phyloP scores from a whole-genome alignment of 64 coral and sea anemone genomes.

The Montipora capricornis region DNA sequence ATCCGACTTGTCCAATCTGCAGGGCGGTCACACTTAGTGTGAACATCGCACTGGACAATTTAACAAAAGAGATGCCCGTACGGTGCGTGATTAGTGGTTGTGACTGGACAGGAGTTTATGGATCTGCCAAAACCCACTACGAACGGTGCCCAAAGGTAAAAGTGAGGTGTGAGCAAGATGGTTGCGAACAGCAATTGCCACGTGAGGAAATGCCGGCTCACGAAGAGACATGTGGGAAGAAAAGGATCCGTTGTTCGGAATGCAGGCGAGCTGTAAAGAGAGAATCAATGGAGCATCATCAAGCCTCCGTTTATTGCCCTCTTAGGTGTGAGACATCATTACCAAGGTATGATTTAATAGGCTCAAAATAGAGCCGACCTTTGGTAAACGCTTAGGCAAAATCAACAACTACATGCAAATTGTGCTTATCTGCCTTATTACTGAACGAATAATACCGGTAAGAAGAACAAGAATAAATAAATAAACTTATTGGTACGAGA shows the following conservation, averaged over 20 bases:
- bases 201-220: neutral
- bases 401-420: neutral
- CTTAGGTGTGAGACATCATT: neutral
- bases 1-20: neutral
- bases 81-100: neutral
- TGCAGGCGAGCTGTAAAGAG: too few species aligned
- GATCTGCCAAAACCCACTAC: neutral
- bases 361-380: neutral
- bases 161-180: neutral
- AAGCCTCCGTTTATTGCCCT: neutral
- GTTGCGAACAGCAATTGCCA: neutral
- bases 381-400: neutral
- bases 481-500: neutral
- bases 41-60: neutral
- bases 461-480: neutral
- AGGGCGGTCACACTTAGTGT: neutral
- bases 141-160: neutral
- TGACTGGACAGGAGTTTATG: neutral
- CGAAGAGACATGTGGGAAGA: neutral
- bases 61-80: neutral
- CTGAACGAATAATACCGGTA: neutral
- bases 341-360: neutral
- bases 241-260: too few species aligned
- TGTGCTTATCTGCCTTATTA: neutral
- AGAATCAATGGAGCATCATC: too few species aligned